Evolutionary conservation across 2,113 vertebrate genomes (phyloP).

Genomic region (Phalacrocorax pelagicus): DNA sequence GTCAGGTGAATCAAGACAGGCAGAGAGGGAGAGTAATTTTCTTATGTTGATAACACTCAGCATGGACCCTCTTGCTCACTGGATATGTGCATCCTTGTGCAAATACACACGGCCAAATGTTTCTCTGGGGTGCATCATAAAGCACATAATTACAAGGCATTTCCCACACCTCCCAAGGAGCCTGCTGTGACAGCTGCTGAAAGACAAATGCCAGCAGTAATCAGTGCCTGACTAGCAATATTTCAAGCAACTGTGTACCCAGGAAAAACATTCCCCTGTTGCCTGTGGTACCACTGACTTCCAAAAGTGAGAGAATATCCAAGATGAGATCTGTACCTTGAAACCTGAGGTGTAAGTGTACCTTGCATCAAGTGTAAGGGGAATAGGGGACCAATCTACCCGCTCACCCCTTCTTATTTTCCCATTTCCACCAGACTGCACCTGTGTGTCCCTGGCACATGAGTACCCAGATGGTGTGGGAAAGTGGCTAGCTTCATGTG

Average conservation of each 20-base stretch:
- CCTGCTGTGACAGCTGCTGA: slow-evolving; percentile 20
- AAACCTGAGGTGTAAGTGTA: neutral
- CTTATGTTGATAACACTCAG: neutral
- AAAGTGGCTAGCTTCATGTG: neutral
- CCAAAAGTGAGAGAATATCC: neutral
- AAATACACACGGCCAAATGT: neutral
- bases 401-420: neutral
- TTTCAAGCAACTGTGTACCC: neutral
- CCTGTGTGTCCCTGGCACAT: neutral
- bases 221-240: neutral
- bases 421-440: neutral
- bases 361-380: neutral
- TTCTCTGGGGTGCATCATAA: neutral
- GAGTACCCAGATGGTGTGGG: neutral
- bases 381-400: neutral
- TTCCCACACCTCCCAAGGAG: neutral
- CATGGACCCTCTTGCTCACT: neutral
- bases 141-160: neutral
- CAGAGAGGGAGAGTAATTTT: neutral
- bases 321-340: neutral
- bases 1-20: neutral
- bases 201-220: slow-evolving; percentile 10
- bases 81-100: neutral
- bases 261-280: neutral
- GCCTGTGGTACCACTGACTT: neutral